Evolutionary conservation across 2,888 invertebrate species (phyloP).

Genomic region (Drosophila hawaiiensis): DNA sequence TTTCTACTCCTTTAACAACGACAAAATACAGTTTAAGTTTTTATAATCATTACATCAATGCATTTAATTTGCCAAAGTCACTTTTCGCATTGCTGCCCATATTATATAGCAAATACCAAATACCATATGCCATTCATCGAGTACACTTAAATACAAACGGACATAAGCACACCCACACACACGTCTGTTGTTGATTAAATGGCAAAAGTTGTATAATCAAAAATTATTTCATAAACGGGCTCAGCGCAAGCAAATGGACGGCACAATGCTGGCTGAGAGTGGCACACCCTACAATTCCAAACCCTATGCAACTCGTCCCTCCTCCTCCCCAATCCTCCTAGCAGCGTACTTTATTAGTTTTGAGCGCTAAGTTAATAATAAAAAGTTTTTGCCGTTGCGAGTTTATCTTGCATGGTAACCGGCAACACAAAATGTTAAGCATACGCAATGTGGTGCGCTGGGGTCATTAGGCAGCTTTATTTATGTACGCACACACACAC

Average conservation of each 20-base stretch:
- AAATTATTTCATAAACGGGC: conserved; percentile 68
- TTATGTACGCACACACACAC: conserved; percentile 1
- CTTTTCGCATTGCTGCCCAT: conserved; percentile 10
- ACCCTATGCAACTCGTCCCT: not conserved
- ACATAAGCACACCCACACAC: conserved; percentile 25
- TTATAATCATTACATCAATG: not conserved
- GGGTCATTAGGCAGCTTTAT: conserved; percentile 42
- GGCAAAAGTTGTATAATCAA: conserved; percentile 66
- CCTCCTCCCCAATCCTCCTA: not conserved
- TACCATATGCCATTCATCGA: conserved; percentile 19
- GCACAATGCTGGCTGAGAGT: conserved; percentile 32
- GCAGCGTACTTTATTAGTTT: conserved; percentile 72
- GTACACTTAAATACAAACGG: conserved; percentile 17
- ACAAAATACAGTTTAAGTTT: not conserved
- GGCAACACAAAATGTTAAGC: conserved; percentile 60
- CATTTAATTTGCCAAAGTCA: not conserved
- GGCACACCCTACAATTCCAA: conserved; percentile 15
- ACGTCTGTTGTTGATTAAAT: conserved; percentile 46
- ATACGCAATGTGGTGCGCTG: conserved; percentile 62
- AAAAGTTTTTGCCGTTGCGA: conserved; percentile 60
- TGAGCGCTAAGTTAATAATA: conserved; percentile 75
- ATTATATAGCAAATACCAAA: conserved; percentile 40
- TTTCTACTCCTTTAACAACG: too few relatives aligned
- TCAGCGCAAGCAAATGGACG: conserved; percentile 37
- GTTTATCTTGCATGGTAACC: conserved; percentile 61